Evolutionary conservation across 2,113 vertebrate genomes (phyloP), one percentile per base, ranked within the genome.

Genomic region (Syngnathus typhle): DNA sequence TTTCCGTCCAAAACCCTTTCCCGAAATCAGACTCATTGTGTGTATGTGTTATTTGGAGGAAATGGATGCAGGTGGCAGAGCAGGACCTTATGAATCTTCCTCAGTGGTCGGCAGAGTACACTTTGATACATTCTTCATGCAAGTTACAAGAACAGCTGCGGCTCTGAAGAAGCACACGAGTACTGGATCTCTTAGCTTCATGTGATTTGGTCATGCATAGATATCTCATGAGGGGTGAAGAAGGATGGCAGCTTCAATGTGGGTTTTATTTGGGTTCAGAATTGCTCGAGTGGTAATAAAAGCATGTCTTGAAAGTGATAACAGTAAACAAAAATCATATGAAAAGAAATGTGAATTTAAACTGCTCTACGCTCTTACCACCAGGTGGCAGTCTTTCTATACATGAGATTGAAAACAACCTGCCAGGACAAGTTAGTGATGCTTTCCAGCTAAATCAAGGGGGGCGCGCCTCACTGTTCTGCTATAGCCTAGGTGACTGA

Each of bases 311-410:
- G 41, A 18, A 47, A 41, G 38, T 39, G 7, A 39, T 7, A 7
- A 41, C 7, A 41, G 39, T 41, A 41, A 41, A 41, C 4, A 41
- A 41, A 41, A 47, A 47, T 15, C 0, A 46, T 44, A 5, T 32
- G 27, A 32, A 2, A 2, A 32, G 0, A 11, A 41, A 11, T 43
- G 41, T 10, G 41, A 43, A 43, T 11, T 12, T 9, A 43, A 12
- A 43, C 12, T 12, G 41, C 11, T 27, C 54, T 12, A 21, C 54
- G 7, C 36, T 63, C 65, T 5, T 2, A 54, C 84, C 87, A 81
- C 80, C 76, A 87, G 87, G 56, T 69, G 82, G 78, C 76, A 47
- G 46, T 54, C 56, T 83, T 77, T 68, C 65, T 41, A 65, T 56
- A 62, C 23, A 59, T 41, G n/a, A 19, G 23, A 18, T 21, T 60